phyloP scores from a whole-genome alignment of 1,140 invertebrate species.

The Fopius arisanus region DNA sequence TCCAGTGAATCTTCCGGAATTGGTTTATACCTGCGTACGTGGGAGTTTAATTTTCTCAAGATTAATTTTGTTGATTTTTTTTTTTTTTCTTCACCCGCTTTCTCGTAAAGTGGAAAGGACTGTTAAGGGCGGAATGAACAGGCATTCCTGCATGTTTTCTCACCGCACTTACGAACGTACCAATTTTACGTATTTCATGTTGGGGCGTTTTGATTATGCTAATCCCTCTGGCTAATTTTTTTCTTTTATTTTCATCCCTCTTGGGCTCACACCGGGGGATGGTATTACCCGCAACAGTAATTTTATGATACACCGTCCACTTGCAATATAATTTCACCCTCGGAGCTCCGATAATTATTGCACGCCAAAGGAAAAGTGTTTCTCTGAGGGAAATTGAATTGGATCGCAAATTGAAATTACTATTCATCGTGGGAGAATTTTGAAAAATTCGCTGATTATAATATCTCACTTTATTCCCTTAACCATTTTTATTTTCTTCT shows the following conservation, averaged over 20 bases:
- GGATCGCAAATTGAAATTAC: background rate
- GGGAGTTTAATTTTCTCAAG: constrained; percentile 7
- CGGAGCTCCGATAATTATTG: constrained; percentile 1
- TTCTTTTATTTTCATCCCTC: background rate
- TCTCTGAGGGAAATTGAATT: constrained; percentile 6
- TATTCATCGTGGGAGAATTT: background rate
- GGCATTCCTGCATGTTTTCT: constrained; percentile 9
- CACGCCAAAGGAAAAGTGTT: background rate
- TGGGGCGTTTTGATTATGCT: constrained; percentile 36
- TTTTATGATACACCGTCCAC: constrained; percentile 21
- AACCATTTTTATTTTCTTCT: too few species aligned
- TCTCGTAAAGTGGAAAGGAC: background rate
- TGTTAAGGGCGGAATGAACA: background rate
- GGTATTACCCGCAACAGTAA: constrained; percentile 22
- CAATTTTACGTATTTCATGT: constrained; percentile 27
- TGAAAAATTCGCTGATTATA: too few species aligned
- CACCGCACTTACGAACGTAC: background rate
- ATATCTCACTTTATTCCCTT: too few species aligned
- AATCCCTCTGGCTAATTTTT: constrained; percentile 33
- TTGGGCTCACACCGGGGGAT: background rate
- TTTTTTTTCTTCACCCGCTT: background rate
- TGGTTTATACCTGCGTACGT: constrained; percentile 6
- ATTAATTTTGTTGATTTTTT: background rate
- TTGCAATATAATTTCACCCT: constrained; percentile 11
- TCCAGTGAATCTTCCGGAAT: background rate